Conservation (phyloP, 2,888 invertebrate genomes). For the Macrophya annulata region DNA sequence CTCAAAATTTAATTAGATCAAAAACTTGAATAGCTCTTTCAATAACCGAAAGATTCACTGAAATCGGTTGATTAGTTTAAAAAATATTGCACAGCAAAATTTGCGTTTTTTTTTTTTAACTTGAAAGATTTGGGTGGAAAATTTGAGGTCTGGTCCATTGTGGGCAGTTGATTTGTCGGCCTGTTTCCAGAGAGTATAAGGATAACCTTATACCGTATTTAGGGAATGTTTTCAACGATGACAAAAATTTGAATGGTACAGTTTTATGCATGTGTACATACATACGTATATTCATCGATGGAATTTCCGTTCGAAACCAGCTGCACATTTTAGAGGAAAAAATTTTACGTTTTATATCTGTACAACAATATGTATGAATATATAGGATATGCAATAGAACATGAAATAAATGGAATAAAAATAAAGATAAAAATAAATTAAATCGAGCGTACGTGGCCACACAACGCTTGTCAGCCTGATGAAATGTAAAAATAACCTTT, state of each 20-base stretch:
- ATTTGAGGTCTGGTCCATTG: no score
- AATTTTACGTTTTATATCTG: background rate
- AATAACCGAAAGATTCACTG: no score
- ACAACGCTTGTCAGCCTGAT: slow-evolving; percentile 50
- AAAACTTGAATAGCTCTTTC: no score
- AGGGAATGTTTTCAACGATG: background rate
- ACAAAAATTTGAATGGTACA: background rate
- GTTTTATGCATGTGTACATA: no score
- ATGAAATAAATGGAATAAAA: slow-evolving; percentile 10
- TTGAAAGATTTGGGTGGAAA: no score
- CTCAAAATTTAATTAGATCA: no score
- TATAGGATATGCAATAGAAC: background rate
- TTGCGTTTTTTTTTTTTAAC: no score
- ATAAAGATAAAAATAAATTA: slow-evolving; percentile 33
- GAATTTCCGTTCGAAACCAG: background rate
- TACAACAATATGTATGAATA: background rate
- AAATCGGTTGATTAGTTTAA: no score
- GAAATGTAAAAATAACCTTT: slow-evolving; percentile 51
- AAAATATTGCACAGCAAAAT: no score
- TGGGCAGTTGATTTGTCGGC: no score
- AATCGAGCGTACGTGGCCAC: slow-evolving; percentile 41
- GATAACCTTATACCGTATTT: no score
- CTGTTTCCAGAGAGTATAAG: no score
- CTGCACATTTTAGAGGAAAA: background rate
- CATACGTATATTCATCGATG: background rate